Evolutionary conservation across 2,113 vertebrate genomes (phyloP), one percentile per base, ranked within the genome.

Genomic region (Polypterus senegalus): DNA sequence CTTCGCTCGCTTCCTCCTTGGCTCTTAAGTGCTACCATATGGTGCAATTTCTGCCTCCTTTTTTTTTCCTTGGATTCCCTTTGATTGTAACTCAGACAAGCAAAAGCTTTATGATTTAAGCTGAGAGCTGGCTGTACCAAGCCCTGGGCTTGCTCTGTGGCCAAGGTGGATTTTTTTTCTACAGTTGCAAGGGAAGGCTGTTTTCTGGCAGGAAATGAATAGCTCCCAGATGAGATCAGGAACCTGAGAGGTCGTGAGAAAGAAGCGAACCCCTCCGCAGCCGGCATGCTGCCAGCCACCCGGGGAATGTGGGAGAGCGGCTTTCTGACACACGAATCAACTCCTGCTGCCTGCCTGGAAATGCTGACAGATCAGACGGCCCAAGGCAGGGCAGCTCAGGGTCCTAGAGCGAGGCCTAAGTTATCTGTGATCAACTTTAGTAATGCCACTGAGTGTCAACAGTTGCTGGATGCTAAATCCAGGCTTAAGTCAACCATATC

Each of bases 241-340:
- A 92, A 91, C 90, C 90, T 88, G 89, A 92, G 90, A 95, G 92
- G 93, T 93, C 94, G 89, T 95, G 93, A 94, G 93, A 97, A 97
- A 86, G 86, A 88, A 85, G 89, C 86, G 83, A 92, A 89, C 91
- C 90, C 89, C 91, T 85, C 76, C 76, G 72, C 83, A 80, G 84
- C 87, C 89, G 89, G 92, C 92, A 80, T 84, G 83, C 87, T 86
- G 92, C 92, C 92, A 97, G 91, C 85, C 86, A 79, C 83, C 82
- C 57, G 70, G 86, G 79, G 86, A 88, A 83, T 84, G 83, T 82
- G 77, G 79, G 85, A 85, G 88, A 89, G 83, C 81, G 76, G 76
- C 84, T 83, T 74, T 85, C 84, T 81, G 89, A 85, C 91, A 92
- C 93, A 92, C 91, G 90, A 89, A 81, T 81, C 83, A 69, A 81